Conservation (phyloP, 1,140 invertebrate species). For the Notospermus geniculatus region DNA sequence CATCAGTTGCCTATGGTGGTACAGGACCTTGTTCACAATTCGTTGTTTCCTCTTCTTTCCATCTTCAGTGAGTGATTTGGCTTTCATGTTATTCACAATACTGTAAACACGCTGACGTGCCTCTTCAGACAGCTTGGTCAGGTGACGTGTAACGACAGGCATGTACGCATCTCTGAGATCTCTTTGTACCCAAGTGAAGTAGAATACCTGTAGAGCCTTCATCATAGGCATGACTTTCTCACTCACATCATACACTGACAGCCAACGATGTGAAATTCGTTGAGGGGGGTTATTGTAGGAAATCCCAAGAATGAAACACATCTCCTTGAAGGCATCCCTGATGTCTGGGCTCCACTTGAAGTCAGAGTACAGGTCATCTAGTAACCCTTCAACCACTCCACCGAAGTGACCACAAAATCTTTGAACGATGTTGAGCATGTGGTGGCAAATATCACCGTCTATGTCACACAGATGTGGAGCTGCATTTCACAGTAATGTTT, state of each 20-base stretch:
- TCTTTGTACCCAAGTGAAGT: constrained; percentile 17
- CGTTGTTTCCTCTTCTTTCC: constrained; percentile 23
- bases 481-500: constrained; percentile 14
- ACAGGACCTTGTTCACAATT: constrained; percentile 19
- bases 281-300: constrained; percentile 18
- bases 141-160: constrained; percentile 5
- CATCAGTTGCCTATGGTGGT: constrained; percentile 11
- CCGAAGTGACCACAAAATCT: constrained; percentile 22
- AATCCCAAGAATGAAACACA: constrained; percentile 22
- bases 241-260: constrained; percentile 27
- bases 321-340: constrained; percentile 14
- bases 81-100: constrained; percentile 11
- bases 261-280: constrained; percentile 17
- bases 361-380: constrained; percentile 20
- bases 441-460: constrained; percentile 27
- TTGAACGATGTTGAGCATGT: constrained; percentile 21
- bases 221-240: constrained; percentile 11
- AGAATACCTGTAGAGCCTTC: constrained; percentile 18
- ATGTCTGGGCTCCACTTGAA: constrained; percentile 26
- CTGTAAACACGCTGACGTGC: constrained; percentile 11
- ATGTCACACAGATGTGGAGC: constrained; percentile 24
- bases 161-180: not conserved
- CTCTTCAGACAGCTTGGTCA: constrained; percentile 4
- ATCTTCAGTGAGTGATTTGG: constrained; percentile 21
- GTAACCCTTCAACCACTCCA: constrained; percentile 14